These are phyloP conservation scores for Hydropsyche betteni DNA, from an alignment of 2,888 invertebrate species.

Conservation along the genomic window DNA sequence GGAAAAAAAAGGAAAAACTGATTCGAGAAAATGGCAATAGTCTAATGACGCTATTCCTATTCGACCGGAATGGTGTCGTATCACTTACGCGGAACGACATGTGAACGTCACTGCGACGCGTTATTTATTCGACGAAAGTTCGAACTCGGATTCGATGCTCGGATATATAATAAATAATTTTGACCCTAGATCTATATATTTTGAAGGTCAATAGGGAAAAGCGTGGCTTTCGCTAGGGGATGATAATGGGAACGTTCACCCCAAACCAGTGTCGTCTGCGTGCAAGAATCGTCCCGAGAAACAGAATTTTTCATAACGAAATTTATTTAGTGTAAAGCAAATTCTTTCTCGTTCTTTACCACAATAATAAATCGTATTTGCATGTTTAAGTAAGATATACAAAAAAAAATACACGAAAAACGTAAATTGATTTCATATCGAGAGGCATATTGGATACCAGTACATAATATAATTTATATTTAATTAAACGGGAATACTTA, in stretches of 20 bases:
- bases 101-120: slow-evolving; percentile 9
- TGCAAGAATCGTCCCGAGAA: too few species aligned
- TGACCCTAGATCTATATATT: slow-evolving; percentile 14
- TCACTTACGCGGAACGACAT: not conserved
- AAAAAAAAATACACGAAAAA: too few species aligned
- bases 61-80: slow-evolving; percentile 1
- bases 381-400: too few species aligned
- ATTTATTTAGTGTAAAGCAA: too few species aligned
- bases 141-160: not conserved
- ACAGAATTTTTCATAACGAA: too few species aligned
- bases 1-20: slow-evolving; percentile 5
- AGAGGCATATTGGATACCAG: too few species aligned
- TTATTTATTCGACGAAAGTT: slow-evolving; percentile 10
- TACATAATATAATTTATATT: too few species aligned
- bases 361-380: too few species aligned
- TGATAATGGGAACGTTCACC: slow-evolving; percentile 11
- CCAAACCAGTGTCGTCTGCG: not conserved
- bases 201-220: slow-evolving; percentile 17
- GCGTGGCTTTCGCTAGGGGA: not conserved
- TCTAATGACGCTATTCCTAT: slow-evolving; percentile 16
- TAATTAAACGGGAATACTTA: too few species aligned
- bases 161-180: not conserved
- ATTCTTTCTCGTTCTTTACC: too few species aligned
- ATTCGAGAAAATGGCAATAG: slow-evolving; percentile 3
- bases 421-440: too few species aligned